Percentiles rank a stretch among this genome's conserved stretches.
Evolutionary conservation across 2,113 vertebrate species (phyloP).

Genomic region (Ameiurus melas): DNA sequence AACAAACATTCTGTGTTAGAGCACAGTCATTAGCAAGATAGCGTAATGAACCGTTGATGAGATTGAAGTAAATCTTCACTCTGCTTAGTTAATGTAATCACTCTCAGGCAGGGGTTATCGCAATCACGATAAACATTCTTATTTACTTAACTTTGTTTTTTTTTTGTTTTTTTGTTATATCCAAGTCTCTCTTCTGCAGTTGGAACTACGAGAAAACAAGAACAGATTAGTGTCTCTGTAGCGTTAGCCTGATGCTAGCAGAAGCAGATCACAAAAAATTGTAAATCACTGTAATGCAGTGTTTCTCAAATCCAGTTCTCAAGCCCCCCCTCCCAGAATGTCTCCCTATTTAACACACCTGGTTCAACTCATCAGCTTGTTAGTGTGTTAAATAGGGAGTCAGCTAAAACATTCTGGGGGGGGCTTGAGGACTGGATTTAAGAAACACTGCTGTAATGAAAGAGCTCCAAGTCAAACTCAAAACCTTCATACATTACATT

Average conservation of each 20-base stretch:
- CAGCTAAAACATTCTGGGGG: no score
- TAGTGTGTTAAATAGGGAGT: no score
- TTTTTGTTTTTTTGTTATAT: slow-evolving; percentile 24
- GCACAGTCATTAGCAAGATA: background rate
- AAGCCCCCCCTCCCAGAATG: no score
- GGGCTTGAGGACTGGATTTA: no score
- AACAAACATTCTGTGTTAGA: background rate
- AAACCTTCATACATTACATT: no score
- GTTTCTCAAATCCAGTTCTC: no score
- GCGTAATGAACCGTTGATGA: slow-evolving; percentile 17
- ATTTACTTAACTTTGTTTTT: background rate
- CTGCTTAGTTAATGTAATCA: slow-evolving; percentile 20
- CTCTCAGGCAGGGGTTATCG: background rate
- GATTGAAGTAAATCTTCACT: background rate
- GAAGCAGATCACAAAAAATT: slow-evolving; percentile 10
- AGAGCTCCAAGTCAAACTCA: background rate
- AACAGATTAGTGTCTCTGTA: slow-evolving; percentile 71
- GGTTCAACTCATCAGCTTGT: no score
- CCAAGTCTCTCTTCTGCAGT: slow-evolving; percentile 5
- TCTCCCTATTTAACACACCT: no score
- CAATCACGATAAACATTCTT: slow-evolving; percentile 2
- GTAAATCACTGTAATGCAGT: background rate
- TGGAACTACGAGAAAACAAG: slow-evolving; percentile 54
- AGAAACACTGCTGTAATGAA: no score
- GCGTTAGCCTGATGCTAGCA: slow-evolving; percentile 49